phyloP scores from a whole-genome alignment of 2,888 invertebrate genomes.

The Euplexia lucipara region DNA sequence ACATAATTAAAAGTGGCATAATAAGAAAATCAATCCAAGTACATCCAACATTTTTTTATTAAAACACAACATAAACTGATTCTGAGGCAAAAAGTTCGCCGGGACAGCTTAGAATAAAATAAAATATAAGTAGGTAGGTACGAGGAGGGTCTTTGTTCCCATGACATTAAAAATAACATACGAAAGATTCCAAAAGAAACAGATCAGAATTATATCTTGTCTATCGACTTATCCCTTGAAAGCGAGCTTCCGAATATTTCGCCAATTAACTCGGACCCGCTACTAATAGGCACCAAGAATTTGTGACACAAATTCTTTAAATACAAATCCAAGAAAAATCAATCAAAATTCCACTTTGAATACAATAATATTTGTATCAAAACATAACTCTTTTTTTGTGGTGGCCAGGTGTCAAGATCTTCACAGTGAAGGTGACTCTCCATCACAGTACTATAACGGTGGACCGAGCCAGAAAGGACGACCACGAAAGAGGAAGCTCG shows the following conservation, averaged over 20 bases:
- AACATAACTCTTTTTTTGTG: constrained; percentile 32
- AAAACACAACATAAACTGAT: no score
- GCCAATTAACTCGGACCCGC: constrained; percentile 57
- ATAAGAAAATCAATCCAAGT: no score
- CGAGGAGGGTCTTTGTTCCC: not conserved
- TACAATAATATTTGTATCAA: constrained; percentile 29
- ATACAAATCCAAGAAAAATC: constrained; percentile 57
- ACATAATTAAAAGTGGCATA: no score
- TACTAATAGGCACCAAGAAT: constrained; percentile 54
- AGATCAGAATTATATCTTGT: constrained; percentile 7
- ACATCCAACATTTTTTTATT: no score
- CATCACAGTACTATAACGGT: constrained; percentile 92
- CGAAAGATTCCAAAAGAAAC: not conserved
- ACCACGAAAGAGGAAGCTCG: constrained; percentile 95
- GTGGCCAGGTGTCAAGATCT: constrained; percentile 82
- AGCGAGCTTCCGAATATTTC: constrained; percentile 49
- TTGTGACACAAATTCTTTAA: constrained; percentile 38
- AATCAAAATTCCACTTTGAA: constrained; percentile 62
- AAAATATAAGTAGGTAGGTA: no score
- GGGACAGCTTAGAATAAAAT: no score
- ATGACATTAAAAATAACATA: not conserved
- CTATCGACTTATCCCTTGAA: constrained; percentile 26
- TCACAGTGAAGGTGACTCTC: constrained; percentile 91
- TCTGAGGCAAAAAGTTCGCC: no score
- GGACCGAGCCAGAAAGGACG: constrained; percentile 94